These are phyloP conservation scores for Ptyas mucosa DNA, from an alignment of 2,113 vertebrate species.

Conservation along the genomic window DNA sequence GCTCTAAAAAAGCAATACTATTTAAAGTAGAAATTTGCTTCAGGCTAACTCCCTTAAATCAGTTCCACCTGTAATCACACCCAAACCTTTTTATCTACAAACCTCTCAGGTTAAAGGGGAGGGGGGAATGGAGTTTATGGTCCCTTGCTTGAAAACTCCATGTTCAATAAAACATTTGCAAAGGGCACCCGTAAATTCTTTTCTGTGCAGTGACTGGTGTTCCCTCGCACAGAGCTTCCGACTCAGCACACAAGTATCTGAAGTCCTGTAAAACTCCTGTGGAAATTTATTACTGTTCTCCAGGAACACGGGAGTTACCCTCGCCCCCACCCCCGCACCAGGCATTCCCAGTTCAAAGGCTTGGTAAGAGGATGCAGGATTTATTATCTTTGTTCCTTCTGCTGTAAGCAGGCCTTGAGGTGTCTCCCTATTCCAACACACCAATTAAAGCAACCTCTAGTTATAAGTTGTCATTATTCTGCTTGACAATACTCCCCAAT, in stretches of 20 bases:
- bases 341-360: neutral
- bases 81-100: neutral
- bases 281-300: neutral
- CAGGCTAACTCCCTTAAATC: neutral
- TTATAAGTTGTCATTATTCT: neutral
- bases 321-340: accelerated
- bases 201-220: neutral
- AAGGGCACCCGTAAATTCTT: slow-evolving; percentile 26
- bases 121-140: accelerated
- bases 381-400: neutral
- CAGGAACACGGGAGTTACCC: neutral
- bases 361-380: neutral
- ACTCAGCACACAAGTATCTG: neutral
- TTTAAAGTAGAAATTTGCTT: slow-evolving; percentile 2
- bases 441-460: neutral
- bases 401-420: neutral
- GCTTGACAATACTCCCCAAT: neutral
- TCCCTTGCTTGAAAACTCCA: neutral
- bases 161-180: neutral
- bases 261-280: neutral
- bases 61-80: neutral
- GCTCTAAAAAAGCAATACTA: neutral
- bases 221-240: neutral
- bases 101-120: neutral
- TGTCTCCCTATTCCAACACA: neutral